These are phyloP conservation scores for Geodia barretti DNA, from an alignment of 37 sponge, comb jelly and placozoan species.

Conservation along the genomic window DNA sequence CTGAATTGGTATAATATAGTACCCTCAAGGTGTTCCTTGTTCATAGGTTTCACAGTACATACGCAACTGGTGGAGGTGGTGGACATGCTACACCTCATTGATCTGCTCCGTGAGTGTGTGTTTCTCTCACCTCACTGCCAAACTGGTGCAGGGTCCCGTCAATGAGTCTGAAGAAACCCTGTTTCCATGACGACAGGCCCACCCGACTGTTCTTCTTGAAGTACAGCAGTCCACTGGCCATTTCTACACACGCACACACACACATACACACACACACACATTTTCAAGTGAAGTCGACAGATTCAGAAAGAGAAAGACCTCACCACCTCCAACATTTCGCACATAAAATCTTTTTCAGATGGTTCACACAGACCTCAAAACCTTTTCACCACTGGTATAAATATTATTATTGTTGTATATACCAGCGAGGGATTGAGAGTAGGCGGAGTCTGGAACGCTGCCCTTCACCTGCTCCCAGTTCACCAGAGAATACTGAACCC, in stretches of 20 bases:
- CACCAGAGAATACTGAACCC: constrained; percentile 52
- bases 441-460: background rate
- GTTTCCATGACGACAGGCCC: constrained; percentile 55
- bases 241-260: no score
- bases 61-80: background rate
- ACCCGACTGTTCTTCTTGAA: constrained; percentile 22
- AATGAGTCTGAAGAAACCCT: constrained; percentile 42
- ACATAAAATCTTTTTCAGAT: no score
- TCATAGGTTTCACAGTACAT: background rate
- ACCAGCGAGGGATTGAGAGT: background rate
- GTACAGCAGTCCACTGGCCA: constrained; percentile 7
- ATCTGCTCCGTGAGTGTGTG: background rate
- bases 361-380: background rate
- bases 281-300: background rate
- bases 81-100: constrained; percentile 1
- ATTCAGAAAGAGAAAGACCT: background rate
- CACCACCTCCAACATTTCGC: no score
- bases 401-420: background rate
- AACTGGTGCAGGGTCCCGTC: constrained; percentile 37
- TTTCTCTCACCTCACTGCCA: constrained; percentile 41
- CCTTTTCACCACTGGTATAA: background rate
- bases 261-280: no score
- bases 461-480: constrained; percentile 82
- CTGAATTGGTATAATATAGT: background rate
- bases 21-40: background rate